Conservation (phyloP, 2,888 invertebrate genomes). For the Drosophila helvetica region DNA sequence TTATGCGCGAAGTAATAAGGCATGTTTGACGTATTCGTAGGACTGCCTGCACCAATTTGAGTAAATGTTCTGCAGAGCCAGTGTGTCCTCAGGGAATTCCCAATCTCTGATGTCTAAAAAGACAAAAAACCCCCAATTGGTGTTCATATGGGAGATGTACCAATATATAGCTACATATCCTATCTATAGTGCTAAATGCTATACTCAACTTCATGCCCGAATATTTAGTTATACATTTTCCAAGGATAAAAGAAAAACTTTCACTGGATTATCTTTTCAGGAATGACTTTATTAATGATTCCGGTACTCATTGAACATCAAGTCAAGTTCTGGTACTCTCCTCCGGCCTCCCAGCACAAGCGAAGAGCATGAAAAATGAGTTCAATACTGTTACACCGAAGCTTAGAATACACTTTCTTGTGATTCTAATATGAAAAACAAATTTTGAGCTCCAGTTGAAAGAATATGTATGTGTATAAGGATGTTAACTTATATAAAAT, state of each 20-base stretch:
- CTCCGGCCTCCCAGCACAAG: neutral
- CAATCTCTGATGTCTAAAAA: neutral
- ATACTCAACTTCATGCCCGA: too few species aligned
- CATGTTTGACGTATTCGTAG: constrained; percentile 30
- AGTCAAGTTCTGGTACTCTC: neutral
- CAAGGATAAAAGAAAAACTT: neutral
- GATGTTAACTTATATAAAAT: too few species aligned
- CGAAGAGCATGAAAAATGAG: neutral
- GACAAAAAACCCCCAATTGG: neutral
- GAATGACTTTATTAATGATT: neutral
- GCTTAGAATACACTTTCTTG: neutral
- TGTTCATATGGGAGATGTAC: too few species aligned
- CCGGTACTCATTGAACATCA: neutral
- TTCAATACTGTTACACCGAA: neutral
- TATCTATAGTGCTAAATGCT: too few species aligned
- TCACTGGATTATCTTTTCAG: neutral
- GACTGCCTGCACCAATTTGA: constrained; percentile 15
- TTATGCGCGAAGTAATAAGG: constrained; percentile 57
- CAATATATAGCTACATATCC: too few species aligned
- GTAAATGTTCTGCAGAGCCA: constrained; percentile 26
- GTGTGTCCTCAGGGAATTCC: neutral
- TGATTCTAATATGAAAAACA: too few species aligned
- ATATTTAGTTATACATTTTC: too few species aligned
- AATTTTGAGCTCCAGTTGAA: neutral
- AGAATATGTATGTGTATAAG: too few species aligned